These are phyloP conservation scores for Indicator indicator DNA, from an alignment of 2,113 vertebrate species.

Conservation along the genomic window DNA sequence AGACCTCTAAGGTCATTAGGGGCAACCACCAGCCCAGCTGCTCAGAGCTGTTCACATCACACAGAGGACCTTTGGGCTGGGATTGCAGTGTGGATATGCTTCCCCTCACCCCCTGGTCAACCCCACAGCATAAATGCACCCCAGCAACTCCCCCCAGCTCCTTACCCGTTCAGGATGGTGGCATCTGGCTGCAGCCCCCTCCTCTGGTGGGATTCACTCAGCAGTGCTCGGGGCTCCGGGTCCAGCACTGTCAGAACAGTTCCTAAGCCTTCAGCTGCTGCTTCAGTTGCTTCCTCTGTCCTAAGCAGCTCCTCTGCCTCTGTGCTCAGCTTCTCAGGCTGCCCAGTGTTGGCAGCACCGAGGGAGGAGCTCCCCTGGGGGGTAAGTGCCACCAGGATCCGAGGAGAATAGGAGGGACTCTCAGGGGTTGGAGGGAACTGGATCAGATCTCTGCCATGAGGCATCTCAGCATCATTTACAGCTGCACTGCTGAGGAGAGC, in stretches of 20 bases:
- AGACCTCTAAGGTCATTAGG: no score
- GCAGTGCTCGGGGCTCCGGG: neutral
- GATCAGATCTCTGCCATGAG: neutral
- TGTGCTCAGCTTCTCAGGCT: neutral
- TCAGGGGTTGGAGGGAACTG: neutral
- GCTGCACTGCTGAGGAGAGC: neutral
- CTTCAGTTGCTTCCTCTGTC: neutral
- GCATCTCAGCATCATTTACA: neutral
- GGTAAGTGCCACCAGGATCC: fast-evolving
- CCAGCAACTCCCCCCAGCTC: neutral
- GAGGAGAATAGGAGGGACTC: fast-evolving
- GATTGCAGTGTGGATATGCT: no score
- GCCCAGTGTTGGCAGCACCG: neutral
- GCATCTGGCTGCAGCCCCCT: neutral
- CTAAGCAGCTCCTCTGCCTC: neutral
- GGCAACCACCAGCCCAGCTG: no score
- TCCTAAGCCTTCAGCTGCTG: neutral
- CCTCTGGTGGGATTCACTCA: neutral
- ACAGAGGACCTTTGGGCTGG: no score
- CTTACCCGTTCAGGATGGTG: conserved; percentile 19
- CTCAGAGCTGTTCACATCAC: no score
- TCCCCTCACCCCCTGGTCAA: neutral
- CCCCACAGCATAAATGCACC: fast-evolving
- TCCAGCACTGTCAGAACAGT: neutral
- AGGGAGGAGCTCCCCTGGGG: neutral